These are phyloP conservation scores for Xenentodon cancila DNA, from an alignment of 2,797 vertebrate species.

Conservation along the genomic window DNA sequence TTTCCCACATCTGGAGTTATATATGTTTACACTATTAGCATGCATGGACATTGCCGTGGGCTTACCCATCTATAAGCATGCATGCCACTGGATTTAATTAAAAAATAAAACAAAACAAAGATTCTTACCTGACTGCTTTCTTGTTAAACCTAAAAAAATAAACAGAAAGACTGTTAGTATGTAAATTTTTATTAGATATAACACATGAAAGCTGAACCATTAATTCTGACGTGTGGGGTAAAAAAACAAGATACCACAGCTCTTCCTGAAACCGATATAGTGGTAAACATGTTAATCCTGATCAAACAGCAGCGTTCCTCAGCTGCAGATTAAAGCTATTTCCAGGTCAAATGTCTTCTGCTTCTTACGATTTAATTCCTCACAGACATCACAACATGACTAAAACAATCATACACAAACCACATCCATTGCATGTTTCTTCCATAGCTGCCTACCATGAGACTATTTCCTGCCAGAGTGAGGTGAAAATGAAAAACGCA, in stretches of 20 bases:
- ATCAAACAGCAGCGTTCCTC: constrained; percentile 68
- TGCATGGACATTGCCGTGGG: constrained; percentile 8
- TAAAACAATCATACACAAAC: constrained; percentile 57
- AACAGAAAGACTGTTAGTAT: constrained; percentile 44
- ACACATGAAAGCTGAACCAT: constrained; percentile 21
- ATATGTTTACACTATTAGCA: constrained; percentile 21
- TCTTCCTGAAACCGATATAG: constrained; percentile 41
- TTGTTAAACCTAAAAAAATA: constrained; percentile 91
- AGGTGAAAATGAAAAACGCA: too few species aligned
- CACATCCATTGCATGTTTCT: constrained; percentile 32
- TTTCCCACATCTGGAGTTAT: constrained; percentile 47
- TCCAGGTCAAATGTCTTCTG: constrained; percentile 72
- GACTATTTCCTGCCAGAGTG: too few species aligned
- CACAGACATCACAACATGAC: constrained; percentile 43
- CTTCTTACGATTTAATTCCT: constrained; percentile 44
- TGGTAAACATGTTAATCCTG: constrained; percentile 76
- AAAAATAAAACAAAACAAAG: constrained; percentile 13
- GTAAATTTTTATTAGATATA: constrained; percentile 2
- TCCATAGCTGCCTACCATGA: constrained; percentile 12
- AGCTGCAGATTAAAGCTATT: constrained; percentile 76
- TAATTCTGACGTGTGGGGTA: constrained; percentile 1
- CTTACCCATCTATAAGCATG: constrained; percentile 13
- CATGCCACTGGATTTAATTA: background rate
- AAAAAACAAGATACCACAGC: constrained; percentile 53
- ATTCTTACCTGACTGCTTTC: constrained; percentile 94